Base-by-base conservation (phyloP, 1,140 invertebrate species). In the Oedothorax gibbosus region DNA sequence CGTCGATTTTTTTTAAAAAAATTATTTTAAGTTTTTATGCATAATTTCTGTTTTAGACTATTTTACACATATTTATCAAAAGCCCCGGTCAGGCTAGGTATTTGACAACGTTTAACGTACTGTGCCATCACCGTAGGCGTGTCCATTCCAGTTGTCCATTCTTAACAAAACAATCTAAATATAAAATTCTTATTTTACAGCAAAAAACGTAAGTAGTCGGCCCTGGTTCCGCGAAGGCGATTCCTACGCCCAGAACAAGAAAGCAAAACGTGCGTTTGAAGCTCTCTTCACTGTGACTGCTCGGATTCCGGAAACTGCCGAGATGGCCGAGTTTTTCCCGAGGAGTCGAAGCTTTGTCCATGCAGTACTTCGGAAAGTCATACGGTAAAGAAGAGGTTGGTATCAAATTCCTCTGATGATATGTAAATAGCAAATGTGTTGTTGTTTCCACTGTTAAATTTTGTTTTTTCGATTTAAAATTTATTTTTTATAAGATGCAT, bases 231-330 rank as follows among this genome's bases (percentile, higher is more conserved):
- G 95, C 77, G 92, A 93, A 86, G 92, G 93, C 53, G 97, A 98
- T 88, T 94, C 94, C 0, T 91, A 92, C 0, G 94, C 95, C 82
- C 92, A 93, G 62, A 99, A 99, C 89, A 92, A 94, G 86, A 92
- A 94, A 86, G 97, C 97, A 0, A 93, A 93, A 89, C 93, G 94
- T 88, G 97, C 97, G 0, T 99, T 96, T 90, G 94, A 95, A 85
- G 94, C 96, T 0, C 91, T 99, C 72, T 92, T 99, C 69, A 98
- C 95, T 0, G 95, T 99, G n/a, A 98, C 96, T 0, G 92, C 94
- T 9, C 89, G 94, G 56, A 95, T 96, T 11, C 96, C 96, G 0
- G 94, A 96, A 88, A 89, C 90, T 14, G 91, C 93, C 53, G 94
- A 95, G 88, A 96, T 96, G 88, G 90, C 92, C 50, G 92, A 90